Evolutionary conservation across 2,797 vertebrate genomes (phyloP).

Genomic region (Psittacula derbiana): DNA sequence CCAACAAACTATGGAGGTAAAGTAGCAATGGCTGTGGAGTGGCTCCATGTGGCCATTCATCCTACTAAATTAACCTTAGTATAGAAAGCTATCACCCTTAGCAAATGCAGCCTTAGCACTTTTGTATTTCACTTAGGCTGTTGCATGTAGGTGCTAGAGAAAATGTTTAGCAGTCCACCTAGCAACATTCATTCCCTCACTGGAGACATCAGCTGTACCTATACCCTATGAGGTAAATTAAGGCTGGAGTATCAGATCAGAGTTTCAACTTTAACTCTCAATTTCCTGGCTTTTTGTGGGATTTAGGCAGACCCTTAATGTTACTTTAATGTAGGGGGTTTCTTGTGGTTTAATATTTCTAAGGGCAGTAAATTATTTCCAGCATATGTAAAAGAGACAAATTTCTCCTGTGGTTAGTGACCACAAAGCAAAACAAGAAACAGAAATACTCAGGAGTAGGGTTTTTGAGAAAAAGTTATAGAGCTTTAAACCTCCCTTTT

Average conservation of each 20-base stretch:
- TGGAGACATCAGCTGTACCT: neutral
- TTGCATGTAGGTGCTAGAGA: neutral
- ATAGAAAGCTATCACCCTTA: neutral
- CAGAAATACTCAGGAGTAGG: slow-evolving; percentile 69
- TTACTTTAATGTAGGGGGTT: slow-evolving; percentile 72
- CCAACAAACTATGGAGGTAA: neutral
- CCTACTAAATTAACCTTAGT: neutral
- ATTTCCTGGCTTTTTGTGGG: slow-evolving; percentile 75
- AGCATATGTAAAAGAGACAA: slow-evolving; percentile 79
- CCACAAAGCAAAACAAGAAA: slow-evolving; percentile 81
- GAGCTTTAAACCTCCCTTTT: slow-evolving; percentile 69
- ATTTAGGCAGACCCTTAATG: slow-evolving; percentile 70
- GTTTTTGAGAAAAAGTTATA: slow-evolving; percentile 64
- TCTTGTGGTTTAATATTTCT: slow-evolving; percentile 81
- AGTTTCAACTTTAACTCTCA: slow-evolving; percentile 69
- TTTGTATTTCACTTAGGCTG: neutral
- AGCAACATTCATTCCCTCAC: neutral
- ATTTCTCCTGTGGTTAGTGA: slow-evolving; percentile 80
- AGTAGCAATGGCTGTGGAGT: neutral
- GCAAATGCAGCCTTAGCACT: neutral
- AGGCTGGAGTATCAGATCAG: slow-evolving; percentile 58
- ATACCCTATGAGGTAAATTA: slow-evolving; percentile 36
- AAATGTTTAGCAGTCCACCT: neutral
- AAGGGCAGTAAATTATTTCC: slow-evolving; percentile 81
- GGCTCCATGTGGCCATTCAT: neutral